Evolutionary conservation across 2,888 invertebrate genomes (phyloP), one percentile per base, ranked within the genome.

Genomic region (Monopis laevigella): DNA sequence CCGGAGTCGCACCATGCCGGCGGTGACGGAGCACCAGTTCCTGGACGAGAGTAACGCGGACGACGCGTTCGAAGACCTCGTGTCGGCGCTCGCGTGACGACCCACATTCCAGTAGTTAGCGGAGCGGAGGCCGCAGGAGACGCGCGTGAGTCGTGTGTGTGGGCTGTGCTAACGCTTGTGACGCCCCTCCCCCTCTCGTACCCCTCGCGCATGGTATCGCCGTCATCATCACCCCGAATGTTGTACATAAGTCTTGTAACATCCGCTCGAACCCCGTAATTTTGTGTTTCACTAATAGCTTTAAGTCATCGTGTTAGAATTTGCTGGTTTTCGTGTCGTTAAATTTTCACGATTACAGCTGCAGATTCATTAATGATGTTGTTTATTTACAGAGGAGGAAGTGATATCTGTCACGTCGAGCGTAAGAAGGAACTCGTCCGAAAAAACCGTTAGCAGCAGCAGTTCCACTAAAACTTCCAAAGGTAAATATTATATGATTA

Each of bases 1-100:
- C 45, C 85, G 90, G 55, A 91, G 90, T 66, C 86, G 87, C 57
- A 92, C 92, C 26, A 85, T 91, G 85, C 90, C 90, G 5, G 86
- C 89, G 48, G 85, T 90, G 49, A 78, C 88, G 41, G 85, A 86
- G 65, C 62, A 86, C 62, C 71, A 84, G 59, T 73, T 84, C 61
- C 81, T 88, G 59, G 91, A 90, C 69, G 91, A 90, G 68, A 87
- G 82, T 71, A 91, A 93, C 74, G 90, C 93, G 46, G 94, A 94
- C 65, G 88, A 88, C 78, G 92, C 92, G 52, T 94, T 94, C 81
- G 93, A 94, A 66, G 88, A 89, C 71, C 84, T 94, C 55, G 91
- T 93, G 82, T 82, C 84, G 75, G 82, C 68, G 70, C 75, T 80
- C 62, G 70, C 75, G 59, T 77, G 73, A n/a, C n/a, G n/a, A 52